phyloP scores from a whole-genome alignment of 1,140 invertebrate species.

The Drosophila suzukii region DNA sequence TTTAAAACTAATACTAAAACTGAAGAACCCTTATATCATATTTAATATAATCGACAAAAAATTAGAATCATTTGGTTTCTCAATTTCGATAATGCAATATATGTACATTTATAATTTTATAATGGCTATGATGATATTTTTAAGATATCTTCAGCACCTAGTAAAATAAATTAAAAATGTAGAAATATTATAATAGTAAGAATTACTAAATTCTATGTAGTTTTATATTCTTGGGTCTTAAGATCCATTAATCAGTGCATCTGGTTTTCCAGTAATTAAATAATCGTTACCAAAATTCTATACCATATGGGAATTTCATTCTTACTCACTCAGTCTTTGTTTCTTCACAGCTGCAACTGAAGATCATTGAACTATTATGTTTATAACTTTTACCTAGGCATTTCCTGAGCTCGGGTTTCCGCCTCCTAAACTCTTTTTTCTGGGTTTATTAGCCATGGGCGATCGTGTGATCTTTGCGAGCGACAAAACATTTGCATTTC shows the following conservation, averaged over 20 bases:
- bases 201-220: not conserved
- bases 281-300: constrained; percentile 8
- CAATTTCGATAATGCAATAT: too few species aligned
- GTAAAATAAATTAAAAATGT: too few species aligned
- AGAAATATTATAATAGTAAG: too few species aligned
- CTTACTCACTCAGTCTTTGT: too few species aligned
- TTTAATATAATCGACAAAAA: too few species aligned
- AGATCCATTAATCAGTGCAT: constrained; percentile 11
- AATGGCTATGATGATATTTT: too few species aligned
- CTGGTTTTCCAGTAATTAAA: constrained; percentile 19
- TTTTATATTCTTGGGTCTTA: not conserved
- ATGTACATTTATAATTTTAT: too few species aligned
- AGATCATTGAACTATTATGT: constrained; percentile 45
- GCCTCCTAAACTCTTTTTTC: constrained; percentile 41
- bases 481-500: constrained; percentile 38
- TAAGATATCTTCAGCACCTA: too few species aligned
- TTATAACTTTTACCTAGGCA: constrained; percentile 41
- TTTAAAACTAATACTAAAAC: not conserved
- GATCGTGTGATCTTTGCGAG: constrained; percentile 27
- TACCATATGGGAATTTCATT: not conserved
- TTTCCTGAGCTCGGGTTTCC: constrained; percentile 41
- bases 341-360: constrained; percentile 11
- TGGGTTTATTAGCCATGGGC: constrained; percentile 23
- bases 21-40: not conserved
- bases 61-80: too few species aligned